Evolutionary conservation across 2,888 invertebrate genomes (phyloP).

Genomic region (Carterocephalus palaemon): DNA sequence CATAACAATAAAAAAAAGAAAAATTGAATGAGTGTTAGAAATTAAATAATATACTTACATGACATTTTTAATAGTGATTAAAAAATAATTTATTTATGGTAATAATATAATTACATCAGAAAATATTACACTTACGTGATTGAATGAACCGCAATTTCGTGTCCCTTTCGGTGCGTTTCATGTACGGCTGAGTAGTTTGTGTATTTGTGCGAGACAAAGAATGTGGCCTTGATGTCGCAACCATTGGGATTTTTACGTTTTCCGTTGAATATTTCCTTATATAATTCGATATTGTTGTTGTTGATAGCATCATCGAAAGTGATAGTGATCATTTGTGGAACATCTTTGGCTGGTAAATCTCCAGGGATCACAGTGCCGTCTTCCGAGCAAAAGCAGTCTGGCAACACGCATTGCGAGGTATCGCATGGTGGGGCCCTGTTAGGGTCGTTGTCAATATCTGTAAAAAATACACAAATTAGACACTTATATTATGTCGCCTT

Average conservation of each 20-base stretch:
- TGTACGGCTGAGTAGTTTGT: constrained; percentile 96
- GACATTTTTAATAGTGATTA: too few species aligned
- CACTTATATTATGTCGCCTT: too few species aligned
- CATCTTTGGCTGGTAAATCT: constrained; percentile 89
- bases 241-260: constrained; percentile 95
- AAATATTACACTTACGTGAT: constrained; percentile 85
- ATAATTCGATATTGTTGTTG: constrained; percentile 95
- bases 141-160: constrained; percentile 95
- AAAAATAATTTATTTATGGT: too few species aligned
- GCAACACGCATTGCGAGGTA: constrained; percentile 89
- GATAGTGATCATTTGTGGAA: constrained; percentile 96
- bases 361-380: constrained; percentile 93
- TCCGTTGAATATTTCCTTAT: constrained; percentile 94
- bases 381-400: constrained; percentile 96
- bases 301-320: constrained; percentile 97
- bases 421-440: constrained; percentile 95
- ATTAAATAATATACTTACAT: too few species aligned
- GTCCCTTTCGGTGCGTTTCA: constrained; percentile 93
- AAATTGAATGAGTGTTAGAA: constrained; percentile 7
- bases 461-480: constrained; percentile 48
- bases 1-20: constrained; percentile 27
- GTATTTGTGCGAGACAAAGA: constrained; percentile 95
- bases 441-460: constrained; percentile 95
- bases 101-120: too few species aligned
- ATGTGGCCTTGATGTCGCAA: constrained; percentile 94